Evolutionary conservation across 2,888 invertebrate genomes (phyloP), one percentile per base, ranked within the genome.

Genomic region (Cistogaster globosa): DNA sequence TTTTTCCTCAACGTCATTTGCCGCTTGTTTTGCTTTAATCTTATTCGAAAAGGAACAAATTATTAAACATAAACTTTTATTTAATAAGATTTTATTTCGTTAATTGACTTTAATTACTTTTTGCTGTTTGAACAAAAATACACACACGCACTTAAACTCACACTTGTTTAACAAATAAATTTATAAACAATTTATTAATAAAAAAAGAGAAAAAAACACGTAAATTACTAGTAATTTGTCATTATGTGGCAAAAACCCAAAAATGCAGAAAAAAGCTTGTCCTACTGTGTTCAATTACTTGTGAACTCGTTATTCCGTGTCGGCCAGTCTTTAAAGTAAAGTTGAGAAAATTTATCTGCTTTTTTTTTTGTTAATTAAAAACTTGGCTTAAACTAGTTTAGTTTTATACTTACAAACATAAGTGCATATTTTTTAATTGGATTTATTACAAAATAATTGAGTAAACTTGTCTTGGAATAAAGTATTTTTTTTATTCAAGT

Each of bases 211-310:
- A 42, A 11, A 42, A 6, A 82, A 78, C 51, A 69, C 69, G 69
- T 79, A 82, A 82, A 82, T 85, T 84, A 62, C 75, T 53, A 55
- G 78, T 75, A 85, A 85, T 85, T 85, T 85, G 85, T 85, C 82
- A 82, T 85, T 71, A 65, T 68, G 62, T 75, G 63, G 74, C 63
- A 63, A 45, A 53, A 51, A 36, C 16, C 6, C 48, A 36, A 68
- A 57, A 42, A 42, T 42, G 14, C 51, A 53, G 42, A 55, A 55
- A 53, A 32, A 14, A 62, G 26, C n/a, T 26, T 53, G 36, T 22
- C 18, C 32, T 20, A 51, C 32, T 20, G 58, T 38, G 16, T 62
- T 65, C 22, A 72, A 74, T 67, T 74, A 53, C 26, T 65, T 72
- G 32, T 68, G 42, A 55, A 72, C 65, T 72, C 65, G 62, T 63